phyloP scores from a whole-genome alignment of 2,113 vertebrate genomes.

The Entomyzon cyanotis region DNA sequence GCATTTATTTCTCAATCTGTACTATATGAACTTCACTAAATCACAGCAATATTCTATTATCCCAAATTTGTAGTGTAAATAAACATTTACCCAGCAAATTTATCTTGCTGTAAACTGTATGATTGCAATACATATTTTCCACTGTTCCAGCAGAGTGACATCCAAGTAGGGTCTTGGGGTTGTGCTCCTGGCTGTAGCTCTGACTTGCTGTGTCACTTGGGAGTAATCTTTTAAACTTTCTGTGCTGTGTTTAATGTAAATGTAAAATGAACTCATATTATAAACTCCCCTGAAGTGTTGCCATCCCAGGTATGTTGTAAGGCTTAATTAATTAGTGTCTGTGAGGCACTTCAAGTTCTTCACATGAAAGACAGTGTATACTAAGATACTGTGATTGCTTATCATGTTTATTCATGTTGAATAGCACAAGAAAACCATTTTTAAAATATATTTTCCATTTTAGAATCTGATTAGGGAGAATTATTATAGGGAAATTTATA shows the following conservation, averaged over 20 bases:
- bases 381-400: not conserved
- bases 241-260: not conserved
- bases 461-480: not conserved
- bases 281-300: not conserved
- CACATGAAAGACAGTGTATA: not conserved
- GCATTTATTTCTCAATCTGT: not conserved
- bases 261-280: conserved; percentile 23
- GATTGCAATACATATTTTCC: not conserved
- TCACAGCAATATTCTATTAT: not conserved
- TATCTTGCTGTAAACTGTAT: not conserved
- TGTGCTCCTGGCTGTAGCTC: not conserved
- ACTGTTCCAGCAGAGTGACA: not conserved
- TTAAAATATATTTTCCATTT: not conserved
- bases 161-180: not conserved
- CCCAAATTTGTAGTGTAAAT: not conserved
- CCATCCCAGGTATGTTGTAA: conserved; percentile 25
- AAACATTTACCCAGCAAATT: not conserved
- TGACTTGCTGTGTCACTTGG: not conserved
- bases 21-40: not conserved
- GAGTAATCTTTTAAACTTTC: conserved; percentile 14
- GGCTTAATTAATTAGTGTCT: conserved; percentile 29
- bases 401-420: not conserved
- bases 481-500: not conserved
- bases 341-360: not conserved
- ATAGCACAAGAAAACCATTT: not conserved